phyloP scores from a whole-genome alignment of 2,888 invertebrate genomes.

The Podotricha telesiphe region DNA sequence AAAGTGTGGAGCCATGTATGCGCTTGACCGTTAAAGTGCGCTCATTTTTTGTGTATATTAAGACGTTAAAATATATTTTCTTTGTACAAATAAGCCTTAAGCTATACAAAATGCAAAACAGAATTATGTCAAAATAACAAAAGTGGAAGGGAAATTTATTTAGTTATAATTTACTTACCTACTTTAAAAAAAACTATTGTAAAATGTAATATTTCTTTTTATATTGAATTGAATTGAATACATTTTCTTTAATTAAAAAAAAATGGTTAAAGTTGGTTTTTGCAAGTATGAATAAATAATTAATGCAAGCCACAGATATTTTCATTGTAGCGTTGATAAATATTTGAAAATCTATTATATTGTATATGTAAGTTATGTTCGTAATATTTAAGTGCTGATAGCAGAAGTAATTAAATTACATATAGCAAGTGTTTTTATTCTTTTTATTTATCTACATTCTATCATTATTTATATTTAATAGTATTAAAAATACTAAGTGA shows the following conservation, averaged over 20 bases:
- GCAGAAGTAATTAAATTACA: too few species aligned
- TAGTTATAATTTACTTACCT: too few species aligned
- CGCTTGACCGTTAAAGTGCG: constrained; percentile 23
- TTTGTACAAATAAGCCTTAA: background rate
- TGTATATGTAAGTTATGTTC: background rate
- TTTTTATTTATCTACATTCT: background rate
- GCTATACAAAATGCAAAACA: too few species aligned
- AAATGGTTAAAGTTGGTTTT: too few species aligned
- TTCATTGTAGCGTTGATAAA: background rate
- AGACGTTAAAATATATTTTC: background rate
- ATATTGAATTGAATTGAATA: too few species aligned
- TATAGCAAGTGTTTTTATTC: background rate
- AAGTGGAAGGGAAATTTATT: too few species aligned
- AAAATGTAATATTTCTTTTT: too few species aligned
- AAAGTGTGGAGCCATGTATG: constrained; percentile 38
- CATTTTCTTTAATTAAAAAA: too few species aligned
- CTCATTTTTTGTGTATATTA: constrained; percentile 26
- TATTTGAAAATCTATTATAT: background rate
- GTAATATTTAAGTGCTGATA: background rate
- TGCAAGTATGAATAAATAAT: background rate
- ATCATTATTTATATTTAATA: too few species aligned
- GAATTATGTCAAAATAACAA: too few species aligned
- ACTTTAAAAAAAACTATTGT: too few species aligned
- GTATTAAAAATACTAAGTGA: too few species aligned
- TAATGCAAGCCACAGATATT: background rate